Conservation (phyloP, 2,888 invertebrate genomes). For the Bellardia pandia region DNA sequence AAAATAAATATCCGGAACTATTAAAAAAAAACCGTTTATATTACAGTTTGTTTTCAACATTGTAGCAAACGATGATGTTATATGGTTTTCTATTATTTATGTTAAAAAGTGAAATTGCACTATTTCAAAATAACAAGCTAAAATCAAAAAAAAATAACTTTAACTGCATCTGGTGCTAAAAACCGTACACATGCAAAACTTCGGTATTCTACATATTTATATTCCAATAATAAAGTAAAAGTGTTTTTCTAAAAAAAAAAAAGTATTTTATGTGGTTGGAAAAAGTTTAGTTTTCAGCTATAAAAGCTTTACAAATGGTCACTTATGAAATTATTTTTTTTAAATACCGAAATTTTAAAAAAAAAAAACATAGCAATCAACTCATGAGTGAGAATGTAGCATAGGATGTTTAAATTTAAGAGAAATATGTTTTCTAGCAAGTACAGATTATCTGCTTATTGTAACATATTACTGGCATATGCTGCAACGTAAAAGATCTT, state of each 20-base stretch:
- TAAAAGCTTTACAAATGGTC: background rate
- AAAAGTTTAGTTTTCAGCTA: slow-evolving; percentile 13
- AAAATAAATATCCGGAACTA: slow-evolving; percentile 31
- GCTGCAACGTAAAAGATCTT: background rate
- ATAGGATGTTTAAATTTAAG: too few relatives aligned
- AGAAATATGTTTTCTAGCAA: too few relatives aligned
- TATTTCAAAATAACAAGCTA: background rate
- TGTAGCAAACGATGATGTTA: slow-evolving; percentile 17
- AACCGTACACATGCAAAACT: slow-evolving; percentile 29
- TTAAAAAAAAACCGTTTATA: slow-evolving; percentile 38
- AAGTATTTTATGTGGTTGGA: slow-evolving; percentile 5
- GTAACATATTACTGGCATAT: too few relatives aligned
- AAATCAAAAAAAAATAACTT: background rate
- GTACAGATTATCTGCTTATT: too few relatives aligned
- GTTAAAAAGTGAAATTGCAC: slow-evolving; percentile 2
- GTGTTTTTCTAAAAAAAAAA: slow-evolving; percentile 37
- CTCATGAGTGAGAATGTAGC: too few relatives aligned
- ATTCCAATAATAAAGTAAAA: slow-evolving; percentile 35
- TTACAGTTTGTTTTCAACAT: slow-evolving; percentile 2
- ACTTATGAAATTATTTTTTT: too few relatives aligned
- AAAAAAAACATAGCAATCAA: too few relatives aligned
- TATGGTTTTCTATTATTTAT: slow-evolving; percentile 25
- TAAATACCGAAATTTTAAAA: too few relatives aligned
- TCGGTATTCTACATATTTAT: background rate
- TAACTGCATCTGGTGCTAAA: slow-evolving; percentile 55